Evolutionary conservation across 2,888 invertebrate genomes (phyloP), one percentile per base, ranked within the genome.

Genomic region (Laspeyria flexula): DNA sequence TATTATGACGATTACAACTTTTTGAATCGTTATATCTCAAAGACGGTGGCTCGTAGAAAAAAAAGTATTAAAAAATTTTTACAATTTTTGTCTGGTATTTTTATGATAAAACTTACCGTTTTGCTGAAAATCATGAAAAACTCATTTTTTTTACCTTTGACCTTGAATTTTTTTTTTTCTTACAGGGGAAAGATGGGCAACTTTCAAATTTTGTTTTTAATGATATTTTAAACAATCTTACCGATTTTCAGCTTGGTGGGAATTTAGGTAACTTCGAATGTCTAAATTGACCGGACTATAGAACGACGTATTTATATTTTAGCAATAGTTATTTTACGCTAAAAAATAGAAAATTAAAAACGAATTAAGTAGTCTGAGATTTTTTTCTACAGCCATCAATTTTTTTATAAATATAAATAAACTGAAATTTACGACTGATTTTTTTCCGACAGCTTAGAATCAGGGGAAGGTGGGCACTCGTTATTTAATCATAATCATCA

Each of bases 1-100:
- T 38, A 21, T 38, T 38, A 38, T 38, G 38, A 23, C 38, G 25
- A 29, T 30, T 10, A 49, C 45, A 40, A 40, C 35, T 55, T 47
- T 55, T 50, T 27, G 39, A 48, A 49, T 21, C 21, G 21, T 21
- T 21, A 21, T 21, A 21, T 21, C 21, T 5, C 21, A 21, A 21
- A 21, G n/a, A 21, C 3, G 21, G 2, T 21, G 21, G 21, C 38
- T 52, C 52, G 50, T 50, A 43, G 37, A 29, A 43, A 50, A 60
- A 59, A 60, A 60, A 21, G 39, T 47, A 47, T 50, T 35, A 11
- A 47, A 11, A 47, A 37, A 12, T 49, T 55, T 53, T 49, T 48
- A 49, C 37, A 50, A 51, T 44, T 50, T 57, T 54, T 48, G 39
- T 52, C 37, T 45, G 13, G 27, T 12, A 43, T 21, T 29, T 55